phyloP scores from a whole-genome alignment of 2,888 invertebrate species.

The Acronicta psi region DNA sequence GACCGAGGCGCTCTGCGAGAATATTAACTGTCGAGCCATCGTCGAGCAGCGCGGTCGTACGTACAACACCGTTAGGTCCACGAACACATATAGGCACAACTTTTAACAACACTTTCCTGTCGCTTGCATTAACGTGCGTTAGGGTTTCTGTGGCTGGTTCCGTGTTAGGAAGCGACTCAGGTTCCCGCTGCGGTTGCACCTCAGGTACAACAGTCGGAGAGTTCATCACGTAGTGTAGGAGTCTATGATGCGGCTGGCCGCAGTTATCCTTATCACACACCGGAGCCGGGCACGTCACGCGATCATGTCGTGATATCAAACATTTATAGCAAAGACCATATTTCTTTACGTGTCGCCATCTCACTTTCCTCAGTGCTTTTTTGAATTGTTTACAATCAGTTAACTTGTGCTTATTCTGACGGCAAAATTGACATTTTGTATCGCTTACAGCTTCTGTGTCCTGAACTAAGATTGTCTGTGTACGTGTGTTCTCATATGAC shows the following conservation, averaged over 20 bases:
- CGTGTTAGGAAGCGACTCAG: not conserved
- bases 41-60: not conserved
- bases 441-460: not conserved
- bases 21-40: not conserved
- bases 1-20: not conserved
- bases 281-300: not conserved
- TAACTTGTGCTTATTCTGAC: not conserved
- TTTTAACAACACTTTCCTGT: not conserved
- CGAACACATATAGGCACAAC: not conserved
- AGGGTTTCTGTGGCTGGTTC: not conserved
- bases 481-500: no score
- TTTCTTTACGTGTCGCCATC: not conserved
- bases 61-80: not conserved
- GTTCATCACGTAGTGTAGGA: not conserved
- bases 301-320: constrained; percentile 5
- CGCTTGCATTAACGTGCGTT: not conserved
- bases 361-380: constrained; percentile 3
- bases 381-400: constrained; percentile 4
- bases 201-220: no score
- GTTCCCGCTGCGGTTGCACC: not conserved
- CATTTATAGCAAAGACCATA: not conserved
- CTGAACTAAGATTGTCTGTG: no score
- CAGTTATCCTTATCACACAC: constrained; percentile 1
- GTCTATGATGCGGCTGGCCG: not conserved
- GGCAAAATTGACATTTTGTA: constrained; percentile 5